Base-by-base conservation (phyloP, 2,888 invertebrate species). In the Drosophila limbata region DNA sequence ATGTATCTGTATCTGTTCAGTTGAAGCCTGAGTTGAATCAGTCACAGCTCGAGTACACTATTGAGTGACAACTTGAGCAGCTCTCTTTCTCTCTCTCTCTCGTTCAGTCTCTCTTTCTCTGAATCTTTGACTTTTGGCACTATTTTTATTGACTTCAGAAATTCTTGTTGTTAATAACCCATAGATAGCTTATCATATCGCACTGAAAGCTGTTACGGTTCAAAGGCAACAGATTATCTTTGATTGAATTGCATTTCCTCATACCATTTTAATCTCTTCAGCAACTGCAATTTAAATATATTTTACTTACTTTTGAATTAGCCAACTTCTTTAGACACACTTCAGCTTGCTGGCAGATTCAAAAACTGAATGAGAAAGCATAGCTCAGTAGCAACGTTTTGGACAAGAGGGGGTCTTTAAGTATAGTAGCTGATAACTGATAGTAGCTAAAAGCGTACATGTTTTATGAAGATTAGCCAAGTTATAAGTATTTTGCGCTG, bases 141-240 rank as follows among this genome's bases (percentile, higher is more conserved):
- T 55, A 39, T 17, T 56, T 53, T 45, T 53, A 62, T 62, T 37
- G 60, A 15, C 28, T 10, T 17, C n/a, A 11, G 37, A 60, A 61
- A 47, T 59, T 44, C 35, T 45, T 61, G 63, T 40, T 59, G 65
- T 61, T 50, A 71, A 62, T 81, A 79, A 73, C 52, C 59, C 51
- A 19, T 8, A 52, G 85, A 83, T 85, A 77, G 33, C 71, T 70
- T 83, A 85, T 88, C 88, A 56, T 35, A 83, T 65, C 60, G 59
- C 51, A 40, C 45, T 15, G 19, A 57, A 69, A 73, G 59, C 57
- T 71, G 35, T 35, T 39, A 31, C 47, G 63, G 71, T 84, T 84
- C 50, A 31, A 62, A 52, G 33, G 33, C 31, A 21, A 0, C 6
- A 53, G 73, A 77, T 73, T 40, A 68, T 31, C 47, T 6, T n/a